Conservation (phyloP, 2,797 vertebrate species). For the Danio jaintianensis region DNA sequence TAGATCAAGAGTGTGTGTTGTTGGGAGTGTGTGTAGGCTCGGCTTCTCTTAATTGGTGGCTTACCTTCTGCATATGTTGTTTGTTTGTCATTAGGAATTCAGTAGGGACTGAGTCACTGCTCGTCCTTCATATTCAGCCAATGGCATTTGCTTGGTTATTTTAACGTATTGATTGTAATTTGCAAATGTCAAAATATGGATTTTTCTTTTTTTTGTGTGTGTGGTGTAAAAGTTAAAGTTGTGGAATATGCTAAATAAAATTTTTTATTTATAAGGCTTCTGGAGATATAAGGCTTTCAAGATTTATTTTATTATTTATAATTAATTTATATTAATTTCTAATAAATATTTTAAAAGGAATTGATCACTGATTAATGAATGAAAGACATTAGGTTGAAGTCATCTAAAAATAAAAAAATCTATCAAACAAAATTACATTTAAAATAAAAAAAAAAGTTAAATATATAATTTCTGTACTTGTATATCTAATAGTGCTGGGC, state of each 20-base stretch:
- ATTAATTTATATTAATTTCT: too few relatives aligned
- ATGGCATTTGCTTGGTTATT: slow-evolving; percentile 24
- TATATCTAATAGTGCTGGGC: too few relatives aligned
- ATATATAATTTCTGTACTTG: too few relatives aligned
- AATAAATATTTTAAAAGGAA: background rate
- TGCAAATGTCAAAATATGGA: slow-evolving; percentile 31
- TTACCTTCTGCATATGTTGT: slow-evolving; percentile 53
- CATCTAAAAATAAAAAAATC: too few relatives aligned
- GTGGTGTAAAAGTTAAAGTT: background rate
- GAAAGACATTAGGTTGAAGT: background rate
- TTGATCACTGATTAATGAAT: background rate
- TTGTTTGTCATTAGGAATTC: slow-evolving; percentile 59
- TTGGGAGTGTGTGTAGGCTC: slow-evolving; percentile 40
- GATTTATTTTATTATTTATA: too few relatives aligned
- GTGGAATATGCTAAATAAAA: background rate
- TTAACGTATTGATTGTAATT: slow-evolving; percentile 14
- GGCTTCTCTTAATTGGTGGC: slow-evolving; percentile 58
- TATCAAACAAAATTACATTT: too few relatives aligned
- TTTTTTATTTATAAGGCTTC: too few relatives aligned
- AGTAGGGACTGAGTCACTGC: slow-evolving; percentile 23
- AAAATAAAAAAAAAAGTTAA: too few relatives aligned
- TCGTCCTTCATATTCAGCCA: background rate
- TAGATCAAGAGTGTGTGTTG: slow-evolving; percentile 63
- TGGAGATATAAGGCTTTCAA: too few relatives aligned
- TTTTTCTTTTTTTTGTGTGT: background rate